Evolutionary conservation across 2,888 invertebrate genomes (phyloP), one percentile per base, ranked within the genome.

Genomic region (Lasioglossum leucozonium): DNA sequence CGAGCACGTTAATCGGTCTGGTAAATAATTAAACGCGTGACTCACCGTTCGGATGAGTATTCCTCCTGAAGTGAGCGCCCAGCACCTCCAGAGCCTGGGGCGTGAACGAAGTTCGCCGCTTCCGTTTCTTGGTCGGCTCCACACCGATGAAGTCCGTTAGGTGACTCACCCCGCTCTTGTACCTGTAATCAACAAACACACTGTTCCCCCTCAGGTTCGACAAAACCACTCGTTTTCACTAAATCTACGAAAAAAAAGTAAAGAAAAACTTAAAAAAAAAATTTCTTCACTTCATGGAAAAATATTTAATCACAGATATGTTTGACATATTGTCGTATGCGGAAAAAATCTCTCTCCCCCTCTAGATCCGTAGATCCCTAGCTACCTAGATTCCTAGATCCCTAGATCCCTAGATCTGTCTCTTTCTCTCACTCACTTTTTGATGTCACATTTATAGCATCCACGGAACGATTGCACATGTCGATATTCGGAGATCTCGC

Each of bases 71-170:
- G 95, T 99, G 98, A 82, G 98, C 98, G 95, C 99, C 99, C 83
- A 99, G 96, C 87, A 99, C 96, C 95, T 99, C 99, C 92, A 99
- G 95, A 22, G 99, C 99, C 95, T 99, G 98, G 1, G 99, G 99
- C 6, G 99, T 99, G 95, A 99, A 99, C 0, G 99, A 99, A 58
- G 99, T 99, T 93, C 99, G 97, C 92, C 99, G 96, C 96, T 99
- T 99, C 92, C 99, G 96, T 94, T 99, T 99, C 96, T 99, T 99
- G 85, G 98, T 98, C 6, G 99, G 99, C 95, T 99, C 99, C 95
- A 98, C 98, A 58, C 99, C 99, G 92, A 98, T 98, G 95, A 99
- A 99, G 94, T 99, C 99, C 86, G 99, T 98, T 92, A 99, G 96
- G 95, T 99, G 99, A 95, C 98, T 98, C 95, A 98, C 98, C 0